Conservation (phyloP, 2,113 vertebrate genomes). For the Colinus virginianus region DNA sequence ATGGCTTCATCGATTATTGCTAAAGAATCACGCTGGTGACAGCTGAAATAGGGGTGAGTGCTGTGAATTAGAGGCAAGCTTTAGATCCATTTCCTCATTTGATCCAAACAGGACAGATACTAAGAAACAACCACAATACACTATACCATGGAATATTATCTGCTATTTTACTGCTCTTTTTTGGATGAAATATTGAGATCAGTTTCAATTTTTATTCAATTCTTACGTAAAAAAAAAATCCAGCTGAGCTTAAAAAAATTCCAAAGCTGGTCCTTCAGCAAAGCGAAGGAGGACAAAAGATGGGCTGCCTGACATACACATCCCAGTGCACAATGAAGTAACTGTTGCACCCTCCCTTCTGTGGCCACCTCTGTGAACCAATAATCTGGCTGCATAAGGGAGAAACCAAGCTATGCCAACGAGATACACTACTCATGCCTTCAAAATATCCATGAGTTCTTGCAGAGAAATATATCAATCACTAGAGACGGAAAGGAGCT, state of each 20-base stretch:
- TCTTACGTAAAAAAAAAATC: not conserved
- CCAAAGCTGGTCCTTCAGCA: not conserved
- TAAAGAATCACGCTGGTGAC: conserved; percentile 26
- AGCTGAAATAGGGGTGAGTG: not conserved
- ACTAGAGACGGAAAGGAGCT: not conserved
- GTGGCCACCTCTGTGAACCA: not conserved
- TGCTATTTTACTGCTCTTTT: not conserved
- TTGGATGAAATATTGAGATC: not conserved
- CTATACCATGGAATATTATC: not conserved
- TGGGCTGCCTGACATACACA: not conserved
- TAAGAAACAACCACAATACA: not conserved
- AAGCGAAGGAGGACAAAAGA: not conserved
- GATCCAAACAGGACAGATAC: not conserved
- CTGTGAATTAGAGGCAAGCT: conserved; percentile 10
- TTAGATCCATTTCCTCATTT: not conserved
- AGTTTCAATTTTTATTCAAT: not conserved
- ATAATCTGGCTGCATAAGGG: accelerated
- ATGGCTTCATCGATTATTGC: conserved; percentile 52
- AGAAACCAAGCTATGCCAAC: not conserved
- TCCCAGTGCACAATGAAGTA: accelerated
- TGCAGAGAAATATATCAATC: not conserved
- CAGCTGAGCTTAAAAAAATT: not conserved
- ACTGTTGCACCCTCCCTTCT: not conserved
- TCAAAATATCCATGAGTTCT: not conserved
- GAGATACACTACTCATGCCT: not conserved